Base-by-base conservation (phyloP, 92 coral and sea anemone species). In the Palythoa grandis region DNA sequence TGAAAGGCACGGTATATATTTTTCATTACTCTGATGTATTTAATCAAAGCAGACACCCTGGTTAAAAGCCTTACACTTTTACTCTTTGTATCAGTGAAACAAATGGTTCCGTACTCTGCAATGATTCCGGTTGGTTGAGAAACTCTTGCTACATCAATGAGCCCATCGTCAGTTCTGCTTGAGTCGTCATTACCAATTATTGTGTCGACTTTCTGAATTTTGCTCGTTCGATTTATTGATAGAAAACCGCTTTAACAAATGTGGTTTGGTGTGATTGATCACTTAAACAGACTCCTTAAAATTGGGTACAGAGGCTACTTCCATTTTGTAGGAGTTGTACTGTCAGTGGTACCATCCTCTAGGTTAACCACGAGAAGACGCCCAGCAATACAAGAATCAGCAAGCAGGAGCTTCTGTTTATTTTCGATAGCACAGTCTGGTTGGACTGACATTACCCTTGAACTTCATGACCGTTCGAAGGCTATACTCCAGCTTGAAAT, bases 321-420 rank as follows among this genome's bases (percentile, higher is more conserved):
- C n/a, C 91, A 70, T 88, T 88, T 72, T 1, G 50, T 61, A 88
- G 48, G 38, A 88, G 88, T 83, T 83, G 79, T 29, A 29, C 35
- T 29, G 24, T 19, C 52, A 17, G 91, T 74, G 87, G 88, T 88
- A 68, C 88, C 82, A 75, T 88, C 83, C 43, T 88, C 88, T 14
- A 88, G 85, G 79, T 50, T 88, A 16, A 88, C 35, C 16, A 83
- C 52, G 11, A 88, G 85, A 19, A 88, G 88, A 54, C 35, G 1
- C 35, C 35, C 57, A 52, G 57, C 57, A 52, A 52, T 13, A 52
- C 57, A 8, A 52, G 82, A 65, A 82, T 83, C 88, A 48, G 86
- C 77, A 77, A 77, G 89, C 77, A 65, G 65, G 40, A 86, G 39
- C 58, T 86, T 86, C 16, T 86, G 86, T 74, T 86, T 63, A 58